Percentiles rank a stretch among this genome's conserved stretches.
These are phyloP conservation scores for Hystrix cristata DNA, from an alignment of 2,113 vertebrate species.

Conservation along the genomic window DNA sequence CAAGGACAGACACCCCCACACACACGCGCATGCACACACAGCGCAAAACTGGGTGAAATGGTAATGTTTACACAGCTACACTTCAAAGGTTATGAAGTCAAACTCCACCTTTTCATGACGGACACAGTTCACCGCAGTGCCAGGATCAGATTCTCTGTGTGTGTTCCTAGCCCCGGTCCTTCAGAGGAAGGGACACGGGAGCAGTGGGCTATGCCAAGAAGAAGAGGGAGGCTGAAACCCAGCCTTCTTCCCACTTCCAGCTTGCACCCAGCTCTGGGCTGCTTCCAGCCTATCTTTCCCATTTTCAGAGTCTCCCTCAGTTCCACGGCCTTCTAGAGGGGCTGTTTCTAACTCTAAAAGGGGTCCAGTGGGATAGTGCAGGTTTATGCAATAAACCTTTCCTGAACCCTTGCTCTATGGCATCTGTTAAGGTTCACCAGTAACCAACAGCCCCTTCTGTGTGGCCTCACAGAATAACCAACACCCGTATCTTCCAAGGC, in stretches of 20 bases:
- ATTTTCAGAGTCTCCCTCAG: background rate
- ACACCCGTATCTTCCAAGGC: background rate
- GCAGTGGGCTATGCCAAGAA: background rate
- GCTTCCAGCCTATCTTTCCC: background rate
- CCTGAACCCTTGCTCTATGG: background rate
- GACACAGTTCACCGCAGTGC: background rate
- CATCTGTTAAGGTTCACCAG: background rate
- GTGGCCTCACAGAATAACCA: background rate
- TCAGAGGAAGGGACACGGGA: fast-evolving
- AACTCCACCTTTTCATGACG: background rate
- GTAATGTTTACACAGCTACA: background rate
- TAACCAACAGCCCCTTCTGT: background rate
- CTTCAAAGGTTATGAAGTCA: background rate
- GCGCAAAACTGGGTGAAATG: fast-evolving
- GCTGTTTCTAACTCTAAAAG: background rate
- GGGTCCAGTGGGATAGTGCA: background rate
- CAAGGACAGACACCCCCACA: background rate
- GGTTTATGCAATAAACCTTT: background rate
- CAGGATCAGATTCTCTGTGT: background rate
- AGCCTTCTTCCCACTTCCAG: background rate
- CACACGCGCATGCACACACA: too few relatives aligned
- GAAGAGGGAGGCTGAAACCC: background rate
- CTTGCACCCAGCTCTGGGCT: background rate
- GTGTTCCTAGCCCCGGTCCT: background rate
- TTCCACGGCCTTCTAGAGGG: background rate